Base-by-base conservation (phyloP, 2,113 vertebrate species). In the Dipodomys merriami region DNA sequence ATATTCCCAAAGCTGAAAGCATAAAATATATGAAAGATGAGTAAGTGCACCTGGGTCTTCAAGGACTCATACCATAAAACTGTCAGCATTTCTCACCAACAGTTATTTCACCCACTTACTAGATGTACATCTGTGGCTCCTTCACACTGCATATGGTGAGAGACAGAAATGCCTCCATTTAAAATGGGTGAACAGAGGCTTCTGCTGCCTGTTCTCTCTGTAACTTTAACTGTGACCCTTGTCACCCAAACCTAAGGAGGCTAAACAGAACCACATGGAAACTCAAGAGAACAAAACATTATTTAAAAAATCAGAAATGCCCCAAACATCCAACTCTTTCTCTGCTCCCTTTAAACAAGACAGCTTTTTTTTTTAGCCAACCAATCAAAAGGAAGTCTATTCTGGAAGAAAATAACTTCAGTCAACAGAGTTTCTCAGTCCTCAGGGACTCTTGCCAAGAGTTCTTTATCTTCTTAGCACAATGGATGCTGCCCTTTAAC, bases 91-190 rank as follows among this genome's bases (percentile, higher is more conserved):
- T 79, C 83, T 83, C 82, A 94, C 79, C 69, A 83, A 88, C 77
- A 2, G 18, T 30, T 83, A 46, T 85, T 95, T 94, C 85, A 53
- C 95, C 95, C 96, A 96, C 96, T 95, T 90, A 53, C 46, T 87
- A 44, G 76, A 95, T 73, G 79, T 73, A 60, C 93, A 93, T 93
- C 91, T 96, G 95, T 3, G n/a, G 82, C 91, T 85, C 18, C 1
- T 95, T 96, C 93, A 88, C 91, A 93, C 87, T 53, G 88, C 94
- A 94, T 90, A 90, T 95, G 95, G 87, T 82, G 73, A 30, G 25
- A 74, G 84, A 94, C 73, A 88, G 60, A 96, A 95, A 94, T 53
- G 82, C 53, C 91, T 95, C 84, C 0, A 46, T 95, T 94, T 91
- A 85, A 94, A 91, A 81, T 64, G 71, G 73, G 83, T 80, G 83